phyloP scores from a whole-genome alignment of 2,113 vertebrate species.

The Geococcyx californianus region DNA sequence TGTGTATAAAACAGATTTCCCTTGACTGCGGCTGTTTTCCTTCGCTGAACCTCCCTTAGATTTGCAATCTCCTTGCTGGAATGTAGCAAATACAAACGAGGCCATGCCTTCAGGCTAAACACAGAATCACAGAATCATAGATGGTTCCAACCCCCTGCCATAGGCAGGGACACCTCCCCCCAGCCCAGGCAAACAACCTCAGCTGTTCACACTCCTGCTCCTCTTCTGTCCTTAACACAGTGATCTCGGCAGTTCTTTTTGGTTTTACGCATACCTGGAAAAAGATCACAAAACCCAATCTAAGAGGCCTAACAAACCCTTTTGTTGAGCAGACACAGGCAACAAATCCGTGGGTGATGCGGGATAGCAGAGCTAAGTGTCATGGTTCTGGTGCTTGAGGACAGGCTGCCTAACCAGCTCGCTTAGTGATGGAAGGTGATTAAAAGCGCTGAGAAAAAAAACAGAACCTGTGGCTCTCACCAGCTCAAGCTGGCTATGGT shows the following conservation, averaged over 20 bases:
- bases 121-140: too few species aligned
- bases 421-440: neutral
- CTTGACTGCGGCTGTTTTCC: neutral
- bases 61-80: rapidly evolving
- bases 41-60: rapidly evolving
- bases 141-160: too few species aligned
- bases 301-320: neutral
- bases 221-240: rapidly evolving
- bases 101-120: rapidly evolving
- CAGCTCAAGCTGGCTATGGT: rapidly evolving
- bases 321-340: neutral
- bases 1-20: neutral
- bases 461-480: neutral
- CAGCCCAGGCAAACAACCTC: neutral
- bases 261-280: rapidly evolving
- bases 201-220: rapidly evolving
- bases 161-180: too few species aligned
- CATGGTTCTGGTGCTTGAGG: neutral
- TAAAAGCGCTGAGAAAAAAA: neutral
- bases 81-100: too few species aligned
- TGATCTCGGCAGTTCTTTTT: neutral
- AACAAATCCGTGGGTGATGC: neutral
- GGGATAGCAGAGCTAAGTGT: neutral
- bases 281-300: neutral
- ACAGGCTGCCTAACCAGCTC: neutral